These are phyloP conservation scores for Eonycteris spelaea DNA, from an alignment of 2,113 vertebrate genomes.

Conservation along the genomic window DNA sequence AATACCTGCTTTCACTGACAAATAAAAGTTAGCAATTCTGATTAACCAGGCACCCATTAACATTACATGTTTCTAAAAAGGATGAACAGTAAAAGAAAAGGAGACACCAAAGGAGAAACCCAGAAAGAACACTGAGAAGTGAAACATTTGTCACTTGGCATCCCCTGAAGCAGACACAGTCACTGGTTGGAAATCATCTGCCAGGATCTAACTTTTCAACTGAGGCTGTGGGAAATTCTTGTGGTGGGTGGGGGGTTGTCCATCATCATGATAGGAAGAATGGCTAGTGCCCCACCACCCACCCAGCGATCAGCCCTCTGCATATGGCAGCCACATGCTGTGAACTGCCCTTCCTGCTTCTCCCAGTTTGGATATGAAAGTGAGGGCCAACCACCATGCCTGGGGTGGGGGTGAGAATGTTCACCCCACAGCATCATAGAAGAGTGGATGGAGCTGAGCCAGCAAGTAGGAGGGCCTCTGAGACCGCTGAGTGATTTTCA, in stretches of 20 bases:
- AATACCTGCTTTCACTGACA: neutral
- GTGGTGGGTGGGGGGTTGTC: neutral
- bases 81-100: neutral
- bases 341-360: neutral
- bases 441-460: neutral
- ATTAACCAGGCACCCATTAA: neutral
- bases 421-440: neutral
- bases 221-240: slow-evolving; percentile 17
- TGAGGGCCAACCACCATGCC: neutral
- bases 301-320: neutral
- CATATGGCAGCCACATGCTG: neutral
- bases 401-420: neutral
- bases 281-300: neutral
- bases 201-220: neutral
- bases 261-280: neutral
- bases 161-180: neutral
- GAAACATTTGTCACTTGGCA: neutral
- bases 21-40: neutral
- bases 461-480: neutral
- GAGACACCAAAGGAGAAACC: neutral
- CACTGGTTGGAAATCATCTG: neutral
- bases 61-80: neutral
- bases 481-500: neutral
- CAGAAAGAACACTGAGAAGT: neutral
- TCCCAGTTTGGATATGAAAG: neutral